Conservation (phyloP, 2,797 vertebrate genomes). For the Leptodactylus fallax region DNA sequence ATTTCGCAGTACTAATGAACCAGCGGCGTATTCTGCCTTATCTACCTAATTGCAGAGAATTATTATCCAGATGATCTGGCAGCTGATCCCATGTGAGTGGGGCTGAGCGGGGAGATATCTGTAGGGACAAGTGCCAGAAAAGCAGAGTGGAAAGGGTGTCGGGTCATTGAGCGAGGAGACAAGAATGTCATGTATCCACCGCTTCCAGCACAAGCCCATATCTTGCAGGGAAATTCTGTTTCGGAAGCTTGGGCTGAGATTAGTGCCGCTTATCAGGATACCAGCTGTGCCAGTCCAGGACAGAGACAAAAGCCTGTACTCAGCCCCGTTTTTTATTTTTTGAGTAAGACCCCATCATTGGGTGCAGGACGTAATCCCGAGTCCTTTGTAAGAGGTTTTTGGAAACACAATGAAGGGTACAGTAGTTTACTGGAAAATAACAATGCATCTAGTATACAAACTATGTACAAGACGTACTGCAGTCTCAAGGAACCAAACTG, state of each 20-base stretch:
- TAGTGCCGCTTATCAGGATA: slow-evolving; percentile 31
- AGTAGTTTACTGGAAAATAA: not conserved
- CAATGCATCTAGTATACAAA: not conserved
- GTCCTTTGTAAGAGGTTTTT: slow-evolving; percentile 5
- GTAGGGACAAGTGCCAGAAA: slow-evolving; percentile 18
- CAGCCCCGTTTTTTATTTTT: not conserved
- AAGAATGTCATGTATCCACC: slow-evolving; percentile 24
- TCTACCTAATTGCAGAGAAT: slow-evolving; percentile 65
- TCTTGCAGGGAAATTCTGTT: slow-evolving; percentile 36
- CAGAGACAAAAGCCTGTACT: slow-evolving; percentile 2
- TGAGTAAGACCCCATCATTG: not conserved
- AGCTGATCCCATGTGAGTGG: slow-evolving; percentile 44
- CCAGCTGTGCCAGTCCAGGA: slow-evolving; percentile 18
- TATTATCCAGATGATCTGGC: slow-evolving; percentile 65
- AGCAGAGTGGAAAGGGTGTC: not conserved
- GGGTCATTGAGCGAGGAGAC: slow-evolving; percentile 44
- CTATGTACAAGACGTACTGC: not conserved
- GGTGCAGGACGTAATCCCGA: slow-evolving; percentile 15
- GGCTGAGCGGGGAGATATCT: slow-evolving; percentile 51
- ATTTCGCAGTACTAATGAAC: not conserved
- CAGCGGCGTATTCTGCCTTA: slow-evolving; percentile 30
- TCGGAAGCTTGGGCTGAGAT: not conserved
- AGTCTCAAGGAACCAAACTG: too few species aligned
- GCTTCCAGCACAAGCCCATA: slow-evolving; percentile 1
- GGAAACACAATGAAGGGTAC: not conserved